Percentiles rank a stretch among this genome's conserved stretches.
These are phyloP conservation scores for Acleris laterana DNA, from an alignment of 2,888 invertebrate genomes.

Conservation along the genomic window DNA sequence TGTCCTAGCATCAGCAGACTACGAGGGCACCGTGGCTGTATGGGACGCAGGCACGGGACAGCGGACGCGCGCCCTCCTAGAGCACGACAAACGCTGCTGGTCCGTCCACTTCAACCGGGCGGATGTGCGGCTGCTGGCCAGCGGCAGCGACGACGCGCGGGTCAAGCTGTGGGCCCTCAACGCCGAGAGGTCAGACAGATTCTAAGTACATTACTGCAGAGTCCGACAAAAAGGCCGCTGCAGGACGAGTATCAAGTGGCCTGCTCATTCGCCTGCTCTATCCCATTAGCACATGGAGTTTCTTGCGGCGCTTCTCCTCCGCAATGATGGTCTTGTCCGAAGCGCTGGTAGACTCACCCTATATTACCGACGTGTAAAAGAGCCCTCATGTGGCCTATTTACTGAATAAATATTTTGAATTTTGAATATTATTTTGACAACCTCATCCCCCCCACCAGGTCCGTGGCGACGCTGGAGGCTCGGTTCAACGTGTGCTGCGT, in stretches of 20 bases:
- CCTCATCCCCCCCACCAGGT: constrained; percentile 37
- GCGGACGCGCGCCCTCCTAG: constrained; percentile 88
- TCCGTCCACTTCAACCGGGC: constrained; percentile 97
- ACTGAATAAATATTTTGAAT: no score
- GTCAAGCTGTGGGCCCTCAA: constrained; percentile 97
- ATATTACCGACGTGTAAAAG: no score
- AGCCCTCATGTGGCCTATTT: no score
- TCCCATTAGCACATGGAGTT: no score
- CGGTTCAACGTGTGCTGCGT: constrained; percentile 98
- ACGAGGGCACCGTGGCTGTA: constrained; percentile 96
- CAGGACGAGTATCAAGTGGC: no score
- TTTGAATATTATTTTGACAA: no score
- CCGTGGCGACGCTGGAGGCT: constrained; percentile 93
- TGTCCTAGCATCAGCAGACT: constrained; percentile 95
- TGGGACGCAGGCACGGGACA: constrained; percentile 95
- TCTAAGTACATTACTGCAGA: no score
- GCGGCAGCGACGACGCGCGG: constrained; percentile 95
- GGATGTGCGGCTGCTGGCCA: constrained; percentile 93
- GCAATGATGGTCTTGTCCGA: no score
- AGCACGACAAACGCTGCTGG: constrained; percentile 98
- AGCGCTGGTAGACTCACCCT: no score
- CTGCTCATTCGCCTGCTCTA: no score
- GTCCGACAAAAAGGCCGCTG: no score
- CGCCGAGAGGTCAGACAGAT: constrained; percentile 84
- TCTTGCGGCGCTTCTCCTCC: no score